A percentile compares a stretch with the other conserved stretches of the same genome.
Conservation (phyloP, 1,140 invertebrate genomes). For the Drosophila arizonae region DNA sequence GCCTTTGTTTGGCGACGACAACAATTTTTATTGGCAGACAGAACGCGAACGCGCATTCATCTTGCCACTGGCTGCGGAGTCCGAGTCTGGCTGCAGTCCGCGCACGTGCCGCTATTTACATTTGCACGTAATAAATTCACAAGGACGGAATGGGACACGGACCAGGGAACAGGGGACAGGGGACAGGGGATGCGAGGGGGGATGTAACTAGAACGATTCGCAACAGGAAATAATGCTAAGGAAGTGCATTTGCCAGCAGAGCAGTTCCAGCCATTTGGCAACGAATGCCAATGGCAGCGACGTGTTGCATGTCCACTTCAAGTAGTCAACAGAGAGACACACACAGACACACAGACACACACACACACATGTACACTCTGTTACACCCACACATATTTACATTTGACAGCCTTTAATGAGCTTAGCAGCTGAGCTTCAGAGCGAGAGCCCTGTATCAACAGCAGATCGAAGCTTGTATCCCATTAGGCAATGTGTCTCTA, state of each 20-base stretch:
- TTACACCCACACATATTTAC: conserved; percentile 56
- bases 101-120: conserved; percentile 81
- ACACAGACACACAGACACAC: conserved; percentile 48
- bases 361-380: conserved; percentile 1
- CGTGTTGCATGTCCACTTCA: conserved; percentile 61
- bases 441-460: conserved; percentile 1
- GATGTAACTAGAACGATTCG: conserved; percentile 24
- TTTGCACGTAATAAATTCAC: conserved; percentile 81
- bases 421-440: conserved; percentile 23
- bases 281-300: conserved; percentile 35
- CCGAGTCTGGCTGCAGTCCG: conserved; percentile 11
- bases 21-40: conserved; percentile 64
- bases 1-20: conserved; percentile 70
- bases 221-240: conserved; percentile 63
- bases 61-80: conserved; percentile 10
- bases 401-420: conserved; percentile 78
- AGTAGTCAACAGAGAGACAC: conserved; percentile 3
- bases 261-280: conserved; percentile 34
- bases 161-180: neutral
- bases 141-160: conserved; percentile 18
- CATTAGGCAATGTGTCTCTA: conserved; percentile 17
- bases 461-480: conserved; percentile 48
- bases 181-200: neutral
- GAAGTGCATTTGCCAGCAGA: conserved; percentile 70
- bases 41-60: conserved; percentile 32